Evolutionary conservation across 2,797 vertebrate species (phyloP).

Genomic region (Capromys pilorides): DNA sequence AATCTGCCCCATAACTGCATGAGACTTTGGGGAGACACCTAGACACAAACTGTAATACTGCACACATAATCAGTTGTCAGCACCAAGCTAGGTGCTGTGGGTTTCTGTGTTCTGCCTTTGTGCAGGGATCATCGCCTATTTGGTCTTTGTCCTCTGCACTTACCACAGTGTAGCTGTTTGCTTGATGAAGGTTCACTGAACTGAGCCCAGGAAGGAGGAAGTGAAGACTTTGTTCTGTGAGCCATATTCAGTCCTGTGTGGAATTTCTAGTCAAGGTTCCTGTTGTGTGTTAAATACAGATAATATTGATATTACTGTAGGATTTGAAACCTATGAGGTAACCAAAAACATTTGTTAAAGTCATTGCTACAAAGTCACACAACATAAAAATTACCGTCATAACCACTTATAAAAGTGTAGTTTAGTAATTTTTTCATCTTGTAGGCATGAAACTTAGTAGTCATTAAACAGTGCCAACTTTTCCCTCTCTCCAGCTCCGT

Average conservation of each 20-base stretch:
- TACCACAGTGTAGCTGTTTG: neutral
- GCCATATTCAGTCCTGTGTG: neutral
- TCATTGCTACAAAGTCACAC: neutral
- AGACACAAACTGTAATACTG: too few species aligned
- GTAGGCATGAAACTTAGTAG: neutral
- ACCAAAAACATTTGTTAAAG: slow-evolving; percentile 13
- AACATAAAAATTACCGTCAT: neutral
- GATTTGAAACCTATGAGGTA: neutral
- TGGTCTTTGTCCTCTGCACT: neutral
- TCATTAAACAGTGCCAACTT: neutral
- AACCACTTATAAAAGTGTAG: neutral
- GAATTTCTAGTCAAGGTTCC: neutral
- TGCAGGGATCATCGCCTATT: neutral
- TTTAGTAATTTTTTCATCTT: slow-evolving; percentile 2
- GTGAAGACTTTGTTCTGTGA: neutral
- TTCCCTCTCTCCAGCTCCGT: neutral
- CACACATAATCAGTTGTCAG: neutral
- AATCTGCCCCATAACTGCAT: too few species aligned
- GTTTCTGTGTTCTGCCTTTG: neutral
- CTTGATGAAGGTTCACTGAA: neutral
- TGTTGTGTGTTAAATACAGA: neutral
- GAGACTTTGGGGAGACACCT: too few species aligned
- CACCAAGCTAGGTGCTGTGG: neutral
- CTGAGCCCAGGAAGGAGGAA: neutral
- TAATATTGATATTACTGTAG: neutral